Conservation (phyloP, 2,797 vertebrate species). For the Xerus rutilus region DNA sequence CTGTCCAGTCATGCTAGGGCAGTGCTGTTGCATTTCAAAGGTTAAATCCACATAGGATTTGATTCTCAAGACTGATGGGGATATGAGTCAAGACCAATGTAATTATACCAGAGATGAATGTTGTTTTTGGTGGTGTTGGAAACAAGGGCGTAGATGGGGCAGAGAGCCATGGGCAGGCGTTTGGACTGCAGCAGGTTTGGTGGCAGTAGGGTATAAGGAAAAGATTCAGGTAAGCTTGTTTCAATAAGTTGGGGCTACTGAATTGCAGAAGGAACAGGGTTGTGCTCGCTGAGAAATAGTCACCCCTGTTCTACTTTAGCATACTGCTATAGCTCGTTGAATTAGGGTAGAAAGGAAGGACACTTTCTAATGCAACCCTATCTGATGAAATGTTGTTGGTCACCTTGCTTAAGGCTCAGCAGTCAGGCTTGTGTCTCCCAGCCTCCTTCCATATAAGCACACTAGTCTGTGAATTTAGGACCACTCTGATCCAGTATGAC, state of each 20-base stretch:
- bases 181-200: background rate
- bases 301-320: background rate
- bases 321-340: background rate
- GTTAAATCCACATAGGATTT: background rate
- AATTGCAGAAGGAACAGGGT: background rate
- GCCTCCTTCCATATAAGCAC: background rate
- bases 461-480: background rate
- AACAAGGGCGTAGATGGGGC: background rate
- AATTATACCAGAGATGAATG: background rate
- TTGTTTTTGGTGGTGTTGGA: background rate
- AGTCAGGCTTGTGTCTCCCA: background rate
- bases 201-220: background rate
- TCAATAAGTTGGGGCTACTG: background rate
- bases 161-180: background rate
- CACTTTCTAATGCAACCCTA: background rate
- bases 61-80: background rate
- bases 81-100: background rate
- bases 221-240: background rate
- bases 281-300: background rate
- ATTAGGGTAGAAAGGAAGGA: background rate
- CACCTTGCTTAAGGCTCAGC: background rate
- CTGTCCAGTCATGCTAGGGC: background rate
- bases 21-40: background rate
- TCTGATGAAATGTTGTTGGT: background rate
- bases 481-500: background rate